These are phyloP conservation scores for Ctena decussata DNA, from an alignment of 2,888 invertebrate genomes.

Conservation along the genomic window DNA sequence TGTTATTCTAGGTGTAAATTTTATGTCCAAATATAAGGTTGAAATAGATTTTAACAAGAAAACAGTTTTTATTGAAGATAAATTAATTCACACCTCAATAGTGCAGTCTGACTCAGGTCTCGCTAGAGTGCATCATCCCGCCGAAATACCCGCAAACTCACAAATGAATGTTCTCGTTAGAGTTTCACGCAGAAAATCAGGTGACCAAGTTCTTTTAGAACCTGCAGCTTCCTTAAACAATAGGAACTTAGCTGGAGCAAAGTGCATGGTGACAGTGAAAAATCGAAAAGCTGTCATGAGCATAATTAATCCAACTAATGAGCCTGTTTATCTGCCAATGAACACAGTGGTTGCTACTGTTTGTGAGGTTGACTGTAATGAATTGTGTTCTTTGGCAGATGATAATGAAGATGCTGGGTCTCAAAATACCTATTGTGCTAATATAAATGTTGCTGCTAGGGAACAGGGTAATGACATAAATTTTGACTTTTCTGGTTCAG, in stretches of 20 bases:
- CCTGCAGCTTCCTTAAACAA: not conserved
- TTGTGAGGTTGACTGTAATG: not conserved
- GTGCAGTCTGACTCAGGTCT: not conserved
- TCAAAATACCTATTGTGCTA: not conserved
- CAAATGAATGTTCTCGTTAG: not conserved
- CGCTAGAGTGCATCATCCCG: not conserved
- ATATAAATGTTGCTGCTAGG: not conserved
- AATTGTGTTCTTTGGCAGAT: not conserved
- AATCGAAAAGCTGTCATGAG: slow-evolving; percentile 2
- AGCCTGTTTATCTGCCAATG: not conserved
- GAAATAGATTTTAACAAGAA: not conserved
- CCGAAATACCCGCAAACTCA: not conserved
- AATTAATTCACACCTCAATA: not conserved
- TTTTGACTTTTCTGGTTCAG: not conserved
- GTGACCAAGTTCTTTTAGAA: slow-evolving; percentile 25
- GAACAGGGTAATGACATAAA: not conserved
- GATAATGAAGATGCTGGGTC: not conserved
- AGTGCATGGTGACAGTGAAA: slow-evolving; percentile 7
- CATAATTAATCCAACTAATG: slow-evolving; percentile 18
- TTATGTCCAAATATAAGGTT: not conserved
- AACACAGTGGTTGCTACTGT: not conserved
- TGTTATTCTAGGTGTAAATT: not conserved
- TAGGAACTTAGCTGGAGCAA: slow-evolving; percentile 10
- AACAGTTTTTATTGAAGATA: not conserved
- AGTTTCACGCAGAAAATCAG: not conserved